Percentiles rank a stretch among this genome's conserved stretches.
These are phyloP conservation scores for Holocentrus rufus DNA, from an alignment of 2,797 vertebrate species.

Conservation along the genomic window DNA sequence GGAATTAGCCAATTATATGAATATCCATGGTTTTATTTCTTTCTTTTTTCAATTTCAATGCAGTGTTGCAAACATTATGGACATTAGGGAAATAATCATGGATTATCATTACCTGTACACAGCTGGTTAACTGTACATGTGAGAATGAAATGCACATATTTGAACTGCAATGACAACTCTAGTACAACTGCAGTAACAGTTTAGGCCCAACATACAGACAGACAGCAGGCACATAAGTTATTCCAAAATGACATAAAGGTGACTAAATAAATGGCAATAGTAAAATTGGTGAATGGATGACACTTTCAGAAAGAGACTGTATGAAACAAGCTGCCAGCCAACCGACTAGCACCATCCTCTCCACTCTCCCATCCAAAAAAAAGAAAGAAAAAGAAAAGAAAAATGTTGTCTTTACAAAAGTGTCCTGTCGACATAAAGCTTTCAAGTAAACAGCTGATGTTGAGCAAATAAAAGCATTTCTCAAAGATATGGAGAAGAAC, in stretches of 20 bases:
- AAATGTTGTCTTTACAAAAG: slow-evolving; percentile 19
- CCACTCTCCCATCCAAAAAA: slow-evolving; percentile 26
- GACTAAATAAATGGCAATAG: neutral
- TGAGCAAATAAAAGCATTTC: too few relatives aligned
- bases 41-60: neutral
- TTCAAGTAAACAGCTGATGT: neutral
- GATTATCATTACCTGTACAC: slow-evolving; percentile 82
- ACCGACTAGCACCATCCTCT: slow-evolving; percentile 37
- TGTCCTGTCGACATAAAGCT: slow-evolving; percentile 26
- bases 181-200: slow-evolving; percentile 48
- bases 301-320: slow-evolving; percentile 40
- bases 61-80: slow-evolving; percentile 47
- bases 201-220: slow-evolving; percentile 43
- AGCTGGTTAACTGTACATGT: slow-evolving; percentile 81
- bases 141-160: slow-evolving; percentile 75
- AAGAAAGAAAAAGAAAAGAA: slow-evolving; percentile 14
- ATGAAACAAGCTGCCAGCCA: slow-evolving; percentile 47
- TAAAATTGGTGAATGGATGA: slow-evolving; percentile 25
- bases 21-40: slow-evolving; percentile 39
- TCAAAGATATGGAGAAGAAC: neutral
- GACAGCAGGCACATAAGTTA: slow-evolving; percentile 22
- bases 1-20: slow-evolving; percentile 42
- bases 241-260: slow-evolving; percentile 4
- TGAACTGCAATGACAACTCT: slow-evolving; percentile 51
- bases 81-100: slow-evolving; percentile 75